A percentile compares a stretch with the other conserved stretches of the same genome.
Conservation (phyloP, 2,797 vertebrate species). For the Rousettus madagascariensis region DNA sequence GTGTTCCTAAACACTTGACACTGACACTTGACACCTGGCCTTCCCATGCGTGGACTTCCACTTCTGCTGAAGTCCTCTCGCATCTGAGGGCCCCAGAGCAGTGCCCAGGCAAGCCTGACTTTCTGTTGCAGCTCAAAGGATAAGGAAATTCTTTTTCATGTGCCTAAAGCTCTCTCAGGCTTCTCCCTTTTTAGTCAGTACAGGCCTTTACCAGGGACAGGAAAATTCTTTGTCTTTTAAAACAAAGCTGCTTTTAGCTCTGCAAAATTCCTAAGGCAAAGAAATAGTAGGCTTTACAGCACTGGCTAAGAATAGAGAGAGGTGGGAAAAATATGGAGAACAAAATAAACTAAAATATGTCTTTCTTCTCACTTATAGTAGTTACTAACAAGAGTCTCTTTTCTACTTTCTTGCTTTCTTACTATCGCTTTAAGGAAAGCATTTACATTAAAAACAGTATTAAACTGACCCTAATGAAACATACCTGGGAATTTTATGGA, state of each 20-base stretch:
- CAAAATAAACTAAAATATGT: not conserved
- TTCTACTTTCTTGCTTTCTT: not conserved
- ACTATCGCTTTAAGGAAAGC: not conserved
- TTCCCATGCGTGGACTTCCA: not conserved
- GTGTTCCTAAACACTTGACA: not conserved
- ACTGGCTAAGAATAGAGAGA: not conserved
- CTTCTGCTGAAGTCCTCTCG: not conserved
- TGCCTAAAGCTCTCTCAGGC: not conserved
- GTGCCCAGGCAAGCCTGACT: rapidly evolving
- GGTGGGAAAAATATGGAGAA: not conserved
- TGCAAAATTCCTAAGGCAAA: not conserved
- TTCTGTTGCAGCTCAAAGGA: not conserved
- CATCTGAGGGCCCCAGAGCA: too few species aligned
- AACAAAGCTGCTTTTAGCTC: not conserved
- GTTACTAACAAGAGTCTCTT: not conserved
- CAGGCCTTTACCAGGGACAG: not conserved
- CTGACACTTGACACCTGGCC: not conserved
- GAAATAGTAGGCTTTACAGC: not conserved
- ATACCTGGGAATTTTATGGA: not conserved
- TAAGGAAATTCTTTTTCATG: not conserved
- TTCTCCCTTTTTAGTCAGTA: not conserved
- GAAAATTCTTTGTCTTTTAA: not conserved
- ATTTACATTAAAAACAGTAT: not conserved
- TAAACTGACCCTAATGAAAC: not conserved
- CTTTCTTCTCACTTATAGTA: not conserved